Evolutionary conservation across 2,113 vertebrate genomes (phyloP).

Genomic region (Myotis lucifugus): DNA sequence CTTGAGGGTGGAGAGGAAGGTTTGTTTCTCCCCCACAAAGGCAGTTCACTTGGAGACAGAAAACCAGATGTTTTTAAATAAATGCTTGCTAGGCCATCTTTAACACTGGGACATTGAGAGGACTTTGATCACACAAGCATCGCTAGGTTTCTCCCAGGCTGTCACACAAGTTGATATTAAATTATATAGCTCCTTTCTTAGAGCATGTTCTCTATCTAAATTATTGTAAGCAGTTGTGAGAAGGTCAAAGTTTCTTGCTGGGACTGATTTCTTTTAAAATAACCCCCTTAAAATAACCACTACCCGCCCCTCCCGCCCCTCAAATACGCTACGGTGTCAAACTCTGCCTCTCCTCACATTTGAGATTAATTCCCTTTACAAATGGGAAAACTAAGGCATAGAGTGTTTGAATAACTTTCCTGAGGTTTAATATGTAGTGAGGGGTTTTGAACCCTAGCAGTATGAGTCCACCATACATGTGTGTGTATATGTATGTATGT

Average conservation of each 20-base stretch:
- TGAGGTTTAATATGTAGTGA: neutral
- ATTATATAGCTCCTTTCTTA: neutral
- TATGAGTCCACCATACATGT: neutral
- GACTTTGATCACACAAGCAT: neutral
- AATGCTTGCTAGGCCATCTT: neutral
- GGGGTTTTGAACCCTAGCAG: neutral
- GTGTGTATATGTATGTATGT: neutral
- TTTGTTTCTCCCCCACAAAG: neutral
- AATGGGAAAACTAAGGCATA: neutral
- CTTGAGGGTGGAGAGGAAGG: neutral
- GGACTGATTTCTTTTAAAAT: neutral
- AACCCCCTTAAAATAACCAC: neutral
- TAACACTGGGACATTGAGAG: neutral
- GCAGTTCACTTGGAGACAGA: neutral
- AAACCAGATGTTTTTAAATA: neutral
- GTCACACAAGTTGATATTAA: neutral
- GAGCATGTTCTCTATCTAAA: too few relatives aligned
- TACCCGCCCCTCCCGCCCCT: accelerated
- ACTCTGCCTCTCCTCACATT: neutral
- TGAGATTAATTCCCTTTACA: neutral
- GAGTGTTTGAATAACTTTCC: neutral
- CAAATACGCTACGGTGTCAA: neutral
- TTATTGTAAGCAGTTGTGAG: neutral
- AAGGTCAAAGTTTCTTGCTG: neutral
- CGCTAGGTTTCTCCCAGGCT: neutral